Base-by-base conservation (phyloP, 2,888 invertebrate genomes). In the Drosophila anomelani region DNA sequence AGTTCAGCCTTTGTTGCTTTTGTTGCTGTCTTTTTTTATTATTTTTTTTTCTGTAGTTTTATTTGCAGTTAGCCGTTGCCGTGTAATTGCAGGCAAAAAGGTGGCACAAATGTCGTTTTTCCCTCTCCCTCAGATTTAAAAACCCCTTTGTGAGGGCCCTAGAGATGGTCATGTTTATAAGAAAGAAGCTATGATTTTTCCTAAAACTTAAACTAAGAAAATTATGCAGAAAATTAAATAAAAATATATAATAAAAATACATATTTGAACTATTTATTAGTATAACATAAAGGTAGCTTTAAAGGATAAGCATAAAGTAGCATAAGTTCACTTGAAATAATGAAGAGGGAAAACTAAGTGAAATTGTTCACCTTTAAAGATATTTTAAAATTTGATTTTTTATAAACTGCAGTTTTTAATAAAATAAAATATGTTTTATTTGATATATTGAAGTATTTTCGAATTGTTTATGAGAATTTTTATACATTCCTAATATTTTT, bases 31-130 rank as follows among this genome's bases (percentile, higher is more conserved):
- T 58, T 46, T 47, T 57, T 26, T 32, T 34, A 34, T 66, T 49
- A 15, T 26, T n/a, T 41, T 49, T 49, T 29, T 46, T 15, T 8
- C n/a, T 47, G 26, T 26, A 47, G 29, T 47, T 47, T 47, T 51
- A 59, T 61, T 61, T 64, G 64, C 54, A 47, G 58, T 51, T 56
- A 66, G 78, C 68, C 60, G 78, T 57, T 82, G 74, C 79, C 82
- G 79, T 82, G 82, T 87, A 87, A 87, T 85, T 85, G 80, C 82
- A 85, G 76, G 87, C 85, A 80, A 79, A 76, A 86, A 84, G 84
- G 83, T 84, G 87, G 87, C 85, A 84, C 78, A 84, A 84, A 81
- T 86, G 83, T 80, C 87, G 81, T 75, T 80, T 51, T 74, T 67
- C 75, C 85, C 83, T 75, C 72, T 39, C 23, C 56, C 51, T 32